Percentiles rank a stretch among this genome's conserved stretches.
Evolutionary conservation across 2,888 invertebrate genomes (phyloP).

Genomic region (Xanthostigma xanthostigma): DNA sequence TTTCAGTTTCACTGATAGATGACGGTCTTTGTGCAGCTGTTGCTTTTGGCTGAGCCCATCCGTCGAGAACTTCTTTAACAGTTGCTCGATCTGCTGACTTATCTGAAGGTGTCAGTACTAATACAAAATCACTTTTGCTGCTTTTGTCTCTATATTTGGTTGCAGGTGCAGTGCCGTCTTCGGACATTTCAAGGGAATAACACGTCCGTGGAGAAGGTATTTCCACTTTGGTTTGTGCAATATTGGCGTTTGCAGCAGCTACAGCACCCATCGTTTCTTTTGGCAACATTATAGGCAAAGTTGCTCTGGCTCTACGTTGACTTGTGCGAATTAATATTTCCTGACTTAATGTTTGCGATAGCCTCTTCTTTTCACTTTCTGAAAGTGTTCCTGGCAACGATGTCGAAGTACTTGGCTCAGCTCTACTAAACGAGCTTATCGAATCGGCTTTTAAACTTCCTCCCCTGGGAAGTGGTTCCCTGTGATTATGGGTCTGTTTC

Average conservation of each 20-base stretch:
- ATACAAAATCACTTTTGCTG: conserved; percentile 26
- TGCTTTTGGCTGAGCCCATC: conserved; percentile 30
- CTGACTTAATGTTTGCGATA: conserved; percentile 57
- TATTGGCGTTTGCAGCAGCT: conserved; percentile 36
- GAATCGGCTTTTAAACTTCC: conserved; percentile 38
- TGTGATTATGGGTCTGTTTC: conserved; percentile 17
- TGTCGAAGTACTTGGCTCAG: conserved; percentile 34
- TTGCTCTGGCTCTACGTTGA: conserved; percentile 23
- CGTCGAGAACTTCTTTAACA: conserved; percentile 27
- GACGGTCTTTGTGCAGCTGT: conserved; percentile 25
- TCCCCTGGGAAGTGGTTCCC: conserved; percentile 15
- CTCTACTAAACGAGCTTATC: conserved; percentile 34
- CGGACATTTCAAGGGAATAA: conserved; percentile 30
- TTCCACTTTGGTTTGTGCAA: conserved; percentile 19
- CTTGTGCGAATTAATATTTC: conserved; percentile 53
- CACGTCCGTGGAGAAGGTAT: conserved; percentile 31
- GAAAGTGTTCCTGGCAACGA: conserved; percentile 29
- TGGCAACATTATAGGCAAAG: conserved; percentile 26
- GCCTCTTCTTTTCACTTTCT: conserved; percentile 55
- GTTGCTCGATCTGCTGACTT: conserved; percentile 19
- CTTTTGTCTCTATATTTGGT: background rate
- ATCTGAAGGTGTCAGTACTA: conserved; percentile 28
- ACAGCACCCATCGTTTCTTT: conserved; percentile 47
- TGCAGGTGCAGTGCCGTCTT: conserved; percentile 12
- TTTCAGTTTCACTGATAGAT: conserved; percentile 52